These are phyloP conservation scores for Nyctalus aviator DNA, from an alignment of 2,797 vertebrate genomes.

Conservation along the genomic window DNA sequence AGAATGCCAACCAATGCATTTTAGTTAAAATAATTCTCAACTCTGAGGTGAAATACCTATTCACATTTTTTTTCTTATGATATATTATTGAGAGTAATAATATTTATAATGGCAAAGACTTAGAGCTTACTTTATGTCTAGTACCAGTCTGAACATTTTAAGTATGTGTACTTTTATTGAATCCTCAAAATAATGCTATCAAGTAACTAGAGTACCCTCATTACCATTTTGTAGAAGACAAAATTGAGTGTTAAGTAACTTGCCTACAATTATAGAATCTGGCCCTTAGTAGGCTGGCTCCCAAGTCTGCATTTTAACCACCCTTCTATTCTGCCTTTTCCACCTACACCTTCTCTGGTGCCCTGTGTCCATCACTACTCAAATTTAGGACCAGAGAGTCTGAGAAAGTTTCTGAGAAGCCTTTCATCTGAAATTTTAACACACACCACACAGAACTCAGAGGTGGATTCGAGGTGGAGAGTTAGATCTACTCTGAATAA, in stretches of 20 bases:
- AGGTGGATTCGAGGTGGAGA: background rate
- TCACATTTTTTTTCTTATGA: background rate
- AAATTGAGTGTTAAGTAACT: background rate
- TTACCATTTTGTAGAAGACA: background rate
- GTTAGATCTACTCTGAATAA: background rate
- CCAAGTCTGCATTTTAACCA: background rate
- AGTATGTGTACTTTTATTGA: background rate
- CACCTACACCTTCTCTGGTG: background rate
- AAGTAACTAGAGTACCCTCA: background rate
- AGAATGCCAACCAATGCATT: background rate
- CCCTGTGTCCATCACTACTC: background rate
- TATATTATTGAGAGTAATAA: conserved; percentile 1
- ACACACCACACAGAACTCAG: background rate
- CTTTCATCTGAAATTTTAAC: background rate
- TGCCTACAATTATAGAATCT: background rate
- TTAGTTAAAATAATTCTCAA: conserved; percentile 42
- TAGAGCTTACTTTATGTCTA: background rate
- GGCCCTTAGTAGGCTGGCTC: background rate
- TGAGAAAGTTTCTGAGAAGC: background rate
- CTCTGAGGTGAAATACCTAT: background rate
- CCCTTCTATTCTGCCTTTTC: background rate
- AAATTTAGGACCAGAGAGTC: background rate
- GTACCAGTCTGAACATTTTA: background rate
- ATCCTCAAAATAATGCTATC: background rate
- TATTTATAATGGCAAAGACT: conserved; percentile 19